Conservation (phyloP, 2,797 vertebrate species). For the Vireo griseus region DNA sequence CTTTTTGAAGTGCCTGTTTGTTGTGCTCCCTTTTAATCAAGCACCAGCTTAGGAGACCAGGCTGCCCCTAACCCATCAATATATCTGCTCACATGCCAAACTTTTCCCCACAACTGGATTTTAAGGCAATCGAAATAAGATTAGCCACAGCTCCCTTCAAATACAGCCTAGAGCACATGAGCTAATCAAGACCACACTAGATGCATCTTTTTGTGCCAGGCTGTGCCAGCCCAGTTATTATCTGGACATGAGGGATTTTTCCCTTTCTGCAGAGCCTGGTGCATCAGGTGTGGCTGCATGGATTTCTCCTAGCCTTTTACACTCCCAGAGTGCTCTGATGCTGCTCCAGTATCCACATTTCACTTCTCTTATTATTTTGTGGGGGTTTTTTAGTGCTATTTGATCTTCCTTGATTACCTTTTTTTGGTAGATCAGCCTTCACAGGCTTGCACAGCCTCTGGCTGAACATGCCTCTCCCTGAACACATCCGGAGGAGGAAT, state of each 20-base stretch:
- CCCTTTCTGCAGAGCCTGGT: background rate
- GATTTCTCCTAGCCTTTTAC: background rate
- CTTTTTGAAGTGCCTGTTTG: background rate
- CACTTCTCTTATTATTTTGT: background rate
- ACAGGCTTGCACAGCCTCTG: background rate
- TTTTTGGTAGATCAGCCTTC: background rate
- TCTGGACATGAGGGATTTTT: background rate
- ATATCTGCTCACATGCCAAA: background rate
- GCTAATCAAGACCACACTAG: background rate
- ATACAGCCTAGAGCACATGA: background rate
- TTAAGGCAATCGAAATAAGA: conserved; percentile 4
- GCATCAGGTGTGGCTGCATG: background rate
- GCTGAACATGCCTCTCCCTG: background rate
- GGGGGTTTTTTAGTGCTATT: background rate
- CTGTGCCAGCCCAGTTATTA: background rate
- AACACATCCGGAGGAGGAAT: background rate
- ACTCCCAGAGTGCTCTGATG: background rate
- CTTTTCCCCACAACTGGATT: conserved; percentile 5
- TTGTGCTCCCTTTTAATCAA: conserved; percentile 27
- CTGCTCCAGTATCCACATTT: background rate
- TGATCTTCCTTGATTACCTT: background rate
- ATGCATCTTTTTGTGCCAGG: background rate
- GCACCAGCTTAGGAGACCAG: background rate
- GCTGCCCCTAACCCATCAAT: background rate
- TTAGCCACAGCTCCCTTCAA: background rate